A percentile compares a stretch with the other conserved stretches of the same genome.
Evolutionary conservation across 2,888 invertebrate genomes (phyloP).

Genomic region (Hirudinaria manillensis): DNA sequence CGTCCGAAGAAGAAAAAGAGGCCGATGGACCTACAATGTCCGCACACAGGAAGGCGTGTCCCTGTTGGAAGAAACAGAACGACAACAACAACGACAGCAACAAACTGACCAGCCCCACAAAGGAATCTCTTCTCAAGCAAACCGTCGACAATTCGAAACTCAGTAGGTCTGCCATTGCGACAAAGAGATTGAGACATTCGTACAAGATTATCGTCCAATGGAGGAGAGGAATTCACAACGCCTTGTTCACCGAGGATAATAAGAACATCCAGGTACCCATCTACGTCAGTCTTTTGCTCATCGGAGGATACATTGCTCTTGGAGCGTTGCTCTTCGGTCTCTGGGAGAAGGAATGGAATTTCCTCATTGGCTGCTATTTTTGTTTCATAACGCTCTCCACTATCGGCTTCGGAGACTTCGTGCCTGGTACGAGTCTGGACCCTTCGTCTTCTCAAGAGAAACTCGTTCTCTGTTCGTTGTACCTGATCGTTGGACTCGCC

Average conservation of each 20-base stretch:
- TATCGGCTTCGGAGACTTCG: slow-evolving; percentile 55
- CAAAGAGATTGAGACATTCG: slow-evolving; percentile 23
- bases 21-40: background rate
- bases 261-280: slow-evolving; percentile 66
- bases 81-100: background rate
- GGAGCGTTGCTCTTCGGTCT: slow-evolving; percentile 80
- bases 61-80: background rate
- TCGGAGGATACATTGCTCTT: slow-evolving; percentile 66
- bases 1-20: no score
- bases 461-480: slow-evolving; percentile 48
- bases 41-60: background rate
- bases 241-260: slow-evolving; percentile 37
- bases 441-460: slow-evolving; percentile 47
- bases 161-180: background rate
- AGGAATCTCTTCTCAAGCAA: slow-evolving; percentile 5
- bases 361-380: slow-evolving; percentile 69
- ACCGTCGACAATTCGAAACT: no score
- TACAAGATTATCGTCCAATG: slow-evolving; percentile 26
- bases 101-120: background rate
- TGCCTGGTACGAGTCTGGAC: slow-evolving; percentile 49
- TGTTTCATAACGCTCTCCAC: slow-evolving; percentile 56
- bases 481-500: slow-evolving; percentile 54
- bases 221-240: slow-evolving; percentile 32
- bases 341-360: slow-evolving; percentile 90
- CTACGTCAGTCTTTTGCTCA: slow-evolving; percentile 76